phyloP scores from a whole-genome alignment of 2,888 invertebrate genomes.

The Coleophora flavipennella region DNA sequence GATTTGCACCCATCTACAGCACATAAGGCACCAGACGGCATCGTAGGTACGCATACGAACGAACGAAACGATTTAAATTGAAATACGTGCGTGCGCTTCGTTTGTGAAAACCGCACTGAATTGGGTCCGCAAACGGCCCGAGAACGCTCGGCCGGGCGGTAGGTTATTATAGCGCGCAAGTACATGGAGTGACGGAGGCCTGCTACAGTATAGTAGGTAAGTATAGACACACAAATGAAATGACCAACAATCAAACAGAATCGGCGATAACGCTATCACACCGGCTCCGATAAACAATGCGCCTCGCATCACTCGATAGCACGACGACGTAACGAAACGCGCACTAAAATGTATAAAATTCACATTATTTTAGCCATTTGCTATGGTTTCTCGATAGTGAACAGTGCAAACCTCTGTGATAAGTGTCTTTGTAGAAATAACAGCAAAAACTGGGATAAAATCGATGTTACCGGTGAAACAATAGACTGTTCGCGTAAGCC shows the following conservation, averaged over 20 bases:
- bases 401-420: constrained; percentile 39
- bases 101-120: too few species aligned
- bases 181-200: too few species aligned
- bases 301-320: constrained; percentile 9
- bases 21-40: too few species aligned
- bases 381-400: constrained; percentile 13
- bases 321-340: not conserved
- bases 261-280: constrained; percentile 37
- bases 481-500: constrained; percentile 36
- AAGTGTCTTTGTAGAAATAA: constrained; percentile 34
- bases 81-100: too few species aligned
- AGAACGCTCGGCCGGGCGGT: too few species aligned
- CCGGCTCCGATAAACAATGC: constrained; percentile 25
- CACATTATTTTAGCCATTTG: not conserved
- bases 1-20: too few species aligned
- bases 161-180: too few species aligned
- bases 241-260: constrained; percentile 44
- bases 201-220: too few species aligned
- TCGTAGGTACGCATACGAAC: too few species aligned
- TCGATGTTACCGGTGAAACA: constrained; percentile 35
- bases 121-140: too few species aligned
- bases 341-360: not conserved
- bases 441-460: constrained; percentile 15
- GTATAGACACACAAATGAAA: constrained; percentile 27
- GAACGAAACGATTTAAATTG: too few species aligned